Base-by-base conservation (phyloP, 2,113 vertebrate genomes). In the Seriola dumerili region DNA sequence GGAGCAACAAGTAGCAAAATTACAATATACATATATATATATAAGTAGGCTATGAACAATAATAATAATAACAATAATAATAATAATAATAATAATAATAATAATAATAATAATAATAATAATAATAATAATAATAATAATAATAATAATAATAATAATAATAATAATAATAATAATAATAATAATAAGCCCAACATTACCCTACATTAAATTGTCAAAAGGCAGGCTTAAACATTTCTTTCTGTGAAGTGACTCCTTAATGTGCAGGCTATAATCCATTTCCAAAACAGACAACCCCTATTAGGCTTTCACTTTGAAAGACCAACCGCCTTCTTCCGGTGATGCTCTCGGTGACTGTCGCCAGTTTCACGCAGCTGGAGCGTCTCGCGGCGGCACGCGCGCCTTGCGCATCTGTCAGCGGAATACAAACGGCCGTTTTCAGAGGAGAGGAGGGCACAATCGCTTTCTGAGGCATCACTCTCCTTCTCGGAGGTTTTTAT, bases 311-410 rank as follows among this genome's bases (percentile, higher is more conserved):
- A 85, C 40, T 93, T 80, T 91, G 91, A 92, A 89, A 85, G 72
- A 0, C 42, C 23, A 2, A 4, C 23, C 46, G 34, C 67, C 61
- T 21, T 1, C 0, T 93, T 93, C 89, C 88, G 89, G 88, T 81
- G 63, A n/a, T 36, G 55, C 85, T 42, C 71, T 16, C 0, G 2
- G 63, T 80, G 66, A 63, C 59, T 72, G 13, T 0, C n/a, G 85
- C 16, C 3, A 0, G 17, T 61, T 86, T 86, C 5, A 74, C 86
- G 61, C 89, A 93, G 84, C 85, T 85, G 90, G 89, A 87, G 73
- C 61, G 44, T 78, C 85, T 90, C 55, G 79, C 81, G 81, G 83
- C 83, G 38, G 86, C 86, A 89, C 88, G 86, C 90, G 91, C 90
- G 83, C 74, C 85, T 76, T 67, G 84, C 83, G 89, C 89, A 42